Base-by-base conservation (phyloP, 2,888 invertebrate species). In the Volucella zonaria region DNA sequence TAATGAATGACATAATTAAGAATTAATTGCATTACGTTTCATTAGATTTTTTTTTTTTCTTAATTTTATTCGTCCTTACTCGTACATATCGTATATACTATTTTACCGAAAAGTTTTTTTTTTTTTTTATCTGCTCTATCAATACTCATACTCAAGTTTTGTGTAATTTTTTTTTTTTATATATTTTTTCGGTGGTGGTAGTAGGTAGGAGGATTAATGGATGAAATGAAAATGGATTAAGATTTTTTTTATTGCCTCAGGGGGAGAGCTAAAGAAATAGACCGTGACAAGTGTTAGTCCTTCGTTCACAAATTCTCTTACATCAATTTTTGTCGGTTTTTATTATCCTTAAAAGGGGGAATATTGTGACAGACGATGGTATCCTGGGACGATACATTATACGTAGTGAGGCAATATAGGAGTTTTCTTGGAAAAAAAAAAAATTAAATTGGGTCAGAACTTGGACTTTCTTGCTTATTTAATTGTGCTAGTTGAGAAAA, bases 1-100 rank as follows among this genome's bases (percentile, higher is more conserved):
- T 94, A 90, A 94, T 94, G 92, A 94, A 90, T 89, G 92, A 92
- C 89, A 92, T 92, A 87, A 92, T 90, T 89, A 92, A 91, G 87
- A 90, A 91, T 86, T 90, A 88, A 89, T 67, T 81, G 75, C 74
- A 71, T 83, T 83, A 70, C 78, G 59, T 61, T 71, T 47, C 58
- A 51, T 40, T 67, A 31, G 12, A 9, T 51, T 23, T 51, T 10
- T 31, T 15, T 56, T 40, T 15, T 10, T 47, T 38, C n/a, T n/a
- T 18, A 3, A n/a, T 2, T 40, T 70, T 52, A 45, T 51, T 43
- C 40, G 10, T 23, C 18, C 42, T 38, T 52, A 76, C 43, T 14
- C 73, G 73, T 74, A 54, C 64, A 49, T 52, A 43, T 40, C 68
- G 59, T 23, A 4, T 23, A 23, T 4, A 3, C 31, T 51, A 31